A percentile compares a stretch with the other conserved stretches of the same genome.
Conservation (phyloP, 2,888 invertebrate species). For the Nezara viridula region DNA sequence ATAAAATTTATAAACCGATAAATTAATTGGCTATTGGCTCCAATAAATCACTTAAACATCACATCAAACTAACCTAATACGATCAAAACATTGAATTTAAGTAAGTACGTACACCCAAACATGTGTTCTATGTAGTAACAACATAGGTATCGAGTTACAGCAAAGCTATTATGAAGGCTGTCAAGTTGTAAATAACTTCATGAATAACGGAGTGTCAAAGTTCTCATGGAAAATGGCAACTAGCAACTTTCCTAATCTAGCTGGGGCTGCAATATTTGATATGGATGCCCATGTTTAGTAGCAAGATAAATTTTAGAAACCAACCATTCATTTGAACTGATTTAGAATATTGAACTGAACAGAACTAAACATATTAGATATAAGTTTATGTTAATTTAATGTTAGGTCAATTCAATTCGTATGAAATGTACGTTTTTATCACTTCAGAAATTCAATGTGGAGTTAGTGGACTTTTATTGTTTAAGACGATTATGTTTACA, state of each 20-base stretch:
- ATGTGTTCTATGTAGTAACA: neutral
- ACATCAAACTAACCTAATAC: neutral
- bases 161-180: conserved; percentile 16
- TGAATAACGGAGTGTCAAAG: conserved; percentile 30
- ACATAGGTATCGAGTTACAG: neutral
- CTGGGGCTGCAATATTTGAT: neutral
- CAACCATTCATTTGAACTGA: neutral
- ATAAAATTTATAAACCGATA: no score
- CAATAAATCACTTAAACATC: neutral
- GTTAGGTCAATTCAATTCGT: no score
- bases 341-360: no score
- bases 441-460: no score
- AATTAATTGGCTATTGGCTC: no score
- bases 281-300: neutral
- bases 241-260: conserved; percentile 36
- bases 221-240: conserved; percentile 33
- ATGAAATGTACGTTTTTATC: no score
- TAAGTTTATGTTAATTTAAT: no score
- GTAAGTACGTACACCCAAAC: neutral
- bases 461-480: no score
- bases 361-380: no score
- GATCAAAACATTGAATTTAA: neutral
- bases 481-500: no score
- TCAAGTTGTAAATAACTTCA: conserved; percentile 27
- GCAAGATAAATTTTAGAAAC: neutral